phyloP scores from a whole-genome alignment of 2,888 invertebrate species.

The Sphaerophoria taeniata region DNA sequence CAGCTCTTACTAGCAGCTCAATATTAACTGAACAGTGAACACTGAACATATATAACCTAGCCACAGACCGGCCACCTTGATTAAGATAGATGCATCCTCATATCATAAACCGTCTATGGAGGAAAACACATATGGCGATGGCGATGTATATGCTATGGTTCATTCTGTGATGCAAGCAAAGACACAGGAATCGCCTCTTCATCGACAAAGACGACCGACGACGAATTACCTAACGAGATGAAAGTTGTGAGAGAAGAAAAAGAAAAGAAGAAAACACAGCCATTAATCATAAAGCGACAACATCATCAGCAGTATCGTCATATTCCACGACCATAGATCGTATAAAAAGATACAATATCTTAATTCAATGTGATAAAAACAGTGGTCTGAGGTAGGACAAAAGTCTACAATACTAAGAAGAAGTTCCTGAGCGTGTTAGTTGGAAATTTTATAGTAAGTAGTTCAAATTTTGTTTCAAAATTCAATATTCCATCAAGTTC shows the following conservation, averaged over 20 bases:
- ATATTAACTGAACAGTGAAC: neutral
- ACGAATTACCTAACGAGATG: neutral
- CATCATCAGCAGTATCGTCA: conserved; percentile 40
- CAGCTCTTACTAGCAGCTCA: conserved; percentile 19
- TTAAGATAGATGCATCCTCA: conserved; percentile 25
- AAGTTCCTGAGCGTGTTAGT: neutral
- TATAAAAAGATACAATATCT: conserved; percentile 31
- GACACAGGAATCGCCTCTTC: neutral
- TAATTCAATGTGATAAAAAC: neutral
- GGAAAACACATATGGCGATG: conserved; percentile 8
- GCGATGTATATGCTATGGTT: neutral
- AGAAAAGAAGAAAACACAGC: conserved; percentile 39
- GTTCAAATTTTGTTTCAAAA: too few species aligned
- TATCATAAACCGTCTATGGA: conserved; percentile 1
- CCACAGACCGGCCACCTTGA: neutral
- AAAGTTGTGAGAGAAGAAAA: conserved; percentile 50
- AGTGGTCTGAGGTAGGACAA: too few species aligned
- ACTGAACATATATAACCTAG: neutral
- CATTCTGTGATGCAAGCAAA: neutral
- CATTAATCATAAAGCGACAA: conserved; percentile 63
- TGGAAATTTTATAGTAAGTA: neutral
- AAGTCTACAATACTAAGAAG: neutral
- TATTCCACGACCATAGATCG: neutral
- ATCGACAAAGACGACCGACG: neutral
- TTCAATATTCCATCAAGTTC: too few species aligned